These are phyloP conservation scores for Neoascia interrupta DNA, from an alignment of 2,888 invertebrate genomes.

Conservation along the genomic window DNA sequence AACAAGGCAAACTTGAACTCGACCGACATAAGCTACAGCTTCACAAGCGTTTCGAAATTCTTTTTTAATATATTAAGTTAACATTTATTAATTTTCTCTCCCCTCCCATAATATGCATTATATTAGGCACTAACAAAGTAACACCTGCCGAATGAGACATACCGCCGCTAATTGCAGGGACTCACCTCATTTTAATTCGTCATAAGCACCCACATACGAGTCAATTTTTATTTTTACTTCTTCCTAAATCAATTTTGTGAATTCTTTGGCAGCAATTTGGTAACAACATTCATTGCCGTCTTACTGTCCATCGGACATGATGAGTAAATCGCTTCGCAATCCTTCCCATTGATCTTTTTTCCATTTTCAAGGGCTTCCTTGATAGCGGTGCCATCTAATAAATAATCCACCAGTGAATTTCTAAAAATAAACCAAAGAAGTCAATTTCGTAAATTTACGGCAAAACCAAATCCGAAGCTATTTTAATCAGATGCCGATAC, in stretches of 20 bases:
- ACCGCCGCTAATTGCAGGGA: conserved; percentile 27
- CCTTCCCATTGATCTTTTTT: conserved; percentile 79
- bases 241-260: conserved; percentile 41
- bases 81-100: conserved; percentile 17
- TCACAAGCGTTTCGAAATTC: too few species aligned
- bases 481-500: conserved; percentile 3
- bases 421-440: conserved; percentile 79
- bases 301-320: conserved; percentile 86
- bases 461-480: not conserved
- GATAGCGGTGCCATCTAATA: conserved; percentile 86
- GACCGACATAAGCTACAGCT: too few species aligned
- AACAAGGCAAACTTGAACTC: too few species aligned
- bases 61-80: conserved; percentile 14
- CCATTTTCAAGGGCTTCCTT: conserved; percentile 86
- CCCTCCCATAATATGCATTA: not conserved
- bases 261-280: conserved; percentile 83
- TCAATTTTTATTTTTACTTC: not conserved
- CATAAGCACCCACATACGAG: too few species aligned
- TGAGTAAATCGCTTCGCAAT: conserved; percentile 83
- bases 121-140: not conserved
- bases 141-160: conserved; percentile 40
- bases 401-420: conserved; percentile 84
- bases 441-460: not conserved
- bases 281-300: conserved; percentile 84
- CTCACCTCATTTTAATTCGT: conserved; percentile 23